Evolutionary conservation across 1,140 invertebrate species (phyloP).

Genomic region (Coenobita brevimanus): DNA sequence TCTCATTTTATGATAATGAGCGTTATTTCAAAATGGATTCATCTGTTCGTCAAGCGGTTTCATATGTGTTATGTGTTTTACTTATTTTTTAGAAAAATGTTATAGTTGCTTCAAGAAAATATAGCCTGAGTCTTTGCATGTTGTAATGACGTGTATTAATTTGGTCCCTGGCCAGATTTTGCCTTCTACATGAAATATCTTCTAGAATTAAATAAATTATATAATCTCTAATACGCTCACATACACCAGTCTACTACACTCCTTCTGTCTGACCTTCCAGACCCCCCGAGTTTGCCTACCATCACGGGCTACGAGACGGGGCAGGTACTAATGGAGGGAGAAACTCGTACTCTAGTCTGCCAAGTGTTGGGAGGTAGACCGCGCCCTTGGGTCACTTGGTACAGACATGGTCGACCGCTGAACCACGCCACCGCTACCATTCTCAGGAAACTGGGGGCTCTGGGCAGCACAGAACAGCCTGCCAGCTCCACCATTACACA

Average conservation of each 20-base stretch:
- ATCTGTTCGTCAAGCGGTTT: no score
- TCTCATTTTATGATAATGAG: no score
- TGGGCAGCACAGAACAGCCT: background rate
- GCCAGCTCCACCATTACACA: background rate
- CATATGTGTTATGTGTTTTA: no score
- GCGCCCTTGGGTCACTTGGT: slow-evolving; percentile 50
- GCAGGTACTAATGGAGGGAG: slow-evolving; percentile 29
- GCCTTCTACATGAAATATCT: no score
- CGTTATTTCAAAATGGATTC: no score
- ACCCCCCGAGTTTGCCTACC: slow-evolving; percentile 14
- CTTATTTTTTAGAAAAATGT: no score
- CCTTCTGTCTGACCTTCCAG: background rate
- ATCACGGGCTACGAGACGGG: slow-evolving; percentile 46
- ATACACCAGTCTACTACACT: no score
- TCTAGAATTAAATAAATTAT: background rate
- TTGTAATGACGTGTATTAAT: no score
- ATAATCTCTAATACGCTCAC: background rate
- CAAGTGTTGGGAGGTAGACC: slow-evolving; percentile 33
- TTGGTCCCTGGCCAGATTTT: no score
- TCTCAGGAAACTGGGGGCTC: background rate
- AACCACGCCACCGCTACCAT: slow-evolving; percentile 3
- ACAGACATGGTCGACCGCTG: slow-evolving; percentile 45
- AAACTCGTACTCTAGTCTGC: slow-evolving; percentile 15
- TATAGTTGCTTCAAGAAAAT: no score
- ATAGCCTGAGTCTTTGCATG: no score